Base-by-base conservation (phyloP, 1,140 invertebrate genomes). In the Drosophila tani region DNA sequence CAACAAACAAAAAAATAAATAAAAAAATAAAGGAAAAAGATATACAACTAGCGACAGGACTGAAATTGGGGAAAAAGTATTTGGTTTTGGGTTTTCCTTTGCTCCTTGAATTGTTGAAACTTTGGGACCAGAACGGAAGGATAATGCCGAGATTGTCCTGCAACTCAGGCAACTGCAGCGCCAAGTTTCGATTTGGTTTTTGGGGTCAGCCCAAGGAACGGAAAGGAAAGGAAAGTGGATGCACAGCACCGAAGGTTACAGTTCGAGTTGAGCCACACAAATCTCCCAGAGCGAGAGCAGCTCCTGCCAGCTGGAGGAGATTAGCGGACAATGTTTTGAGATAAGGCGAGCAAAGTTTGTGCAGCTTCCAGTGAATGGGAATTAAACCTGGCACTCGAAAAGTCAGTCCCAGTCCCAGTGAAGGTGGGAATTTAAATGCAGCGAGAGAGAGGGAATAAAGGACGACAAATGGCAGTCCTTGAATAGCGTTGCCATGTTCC, bases 171-270 rank as follows among this genome's bases (percentile, higher is more conserved):
- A 58, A 45, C 51, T 14, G 65, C 65, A 47, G 29, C 46, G 29
- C 43, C 45, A 69, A 69, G 63, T 70, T 70, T 68, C 67, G 67
- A 68, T 68, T 70, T 70, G 51, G 67, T 70, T 67, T 51, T 70
- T 55, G 67, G 65, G 67, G 63, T 70, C 63, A 68, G n/a, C 3
- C 19, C 14, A 24, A 40, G 53, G 19, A 19, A n/a, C n/a, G 8
- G 35, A 9, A 24, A 40, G 53, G 19, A 19, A n/a, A 21, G 12
- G 35, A 11, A 4, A 27, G 60, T 55, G 51, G 5, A 43, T 17
- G 14, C 35, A 64, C 27, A 62, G 38, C 40, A n/a, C n/a, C 27
- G 14, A 66, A 32, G 63, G 58, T 63, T 62, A 62, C 17, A 65
- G 63, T 62, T 65, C 63, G 19, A 62, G 38, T n/a, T 65, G 57